Percentiles rank a stretch among this genome's conserved stretches.
Conservation (phyloP, 2,888 invertebrate genomes). For the Myopa tessellatipennis region DNA sequence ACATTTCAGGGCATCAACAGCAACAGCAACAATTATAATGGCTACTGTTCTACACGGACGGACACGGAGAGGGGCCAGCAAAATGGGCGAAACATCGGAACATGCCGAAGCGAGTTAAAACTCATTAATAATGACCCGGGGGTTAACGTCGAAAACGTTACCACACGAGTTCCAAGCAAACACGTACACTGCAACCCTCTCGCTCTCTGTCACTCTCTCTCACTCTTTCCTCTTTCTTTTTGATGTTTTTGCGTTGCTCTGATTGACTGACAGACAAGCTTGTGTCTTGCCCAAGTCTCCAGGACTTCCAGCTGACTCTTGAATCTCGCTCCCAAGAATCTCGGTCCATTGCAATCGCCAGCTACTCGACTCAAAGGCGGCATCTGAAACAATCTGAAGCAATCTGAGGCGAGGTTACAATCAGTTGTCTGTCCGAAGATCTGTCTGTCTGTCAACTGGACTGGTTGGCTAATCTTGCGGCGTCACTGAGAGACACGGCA, state of each 20-base stretch:
- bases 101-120: slow-evolving; percentile 36
- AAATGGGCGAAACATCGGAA: slow-evolving; percentile 15
- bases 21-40: slow-evolving; percentile 11
- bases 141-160: slow-evolving; percentile 42
- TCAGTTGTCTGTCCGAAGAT: slow-evolving; percentile 8
- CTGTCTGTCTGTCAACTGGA: slow-evolving; percentile 24
- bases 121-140: slow-evolving; percentile 43
- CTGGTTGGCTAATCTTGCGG: slow-evolving; percentile 35
- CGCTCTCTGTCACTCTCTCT: no score
- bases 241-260: no score
- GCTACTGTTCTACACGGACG: slow-evolving; percentile 30
- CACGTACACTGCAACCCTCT: not conserved
- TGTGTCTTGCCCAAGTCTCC: no score
- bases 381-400: not conserved
- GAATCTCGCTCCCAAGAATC: not conserved
- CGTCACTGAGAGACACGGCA: slow-evolving; percentile 30
- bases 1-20: not conserved
- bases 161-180: not conserved
- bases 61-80: not conserved
- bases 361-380: not conserved
- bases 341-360: not conserved
- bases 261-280: no score
- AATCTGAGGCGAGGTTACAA: not conserved
- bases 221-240: no score
- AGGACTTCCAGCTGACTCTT: not conserved